These are phyloP conservation scores for Podotricha telesiphe DNA, from an alignment of 2,888 invertebrate genomes.

Conservation along the genomic window DNA sequence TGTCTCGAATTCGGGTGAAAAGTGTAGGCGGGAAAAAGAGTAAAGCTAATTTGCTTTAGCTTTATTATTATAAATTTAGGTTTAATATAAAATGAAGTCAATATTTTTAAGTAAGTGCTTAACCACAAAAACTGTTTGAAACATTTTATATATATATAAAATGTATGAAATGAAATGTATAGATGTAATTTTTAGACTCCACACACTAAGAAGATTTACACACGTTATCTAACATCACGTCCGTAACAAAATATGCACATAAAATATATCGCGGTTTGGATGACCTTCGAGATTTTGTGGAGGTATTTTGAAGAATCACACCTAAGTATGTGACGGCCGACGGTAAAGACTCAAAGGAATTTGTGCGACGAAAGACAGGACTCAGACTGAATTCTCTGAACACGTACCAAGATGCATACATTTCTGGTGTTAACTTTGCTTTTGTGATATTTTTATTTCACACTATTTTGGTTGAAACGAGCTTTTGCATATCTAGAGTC, in stretches of 20 bases:
- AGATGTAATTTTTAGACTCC: neutral
- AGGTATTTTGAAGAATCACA: conserved; percentile 15
- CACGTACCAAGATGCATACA: conserved; percentile 63
- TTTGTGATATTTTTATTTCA: conserved; percentile 42
- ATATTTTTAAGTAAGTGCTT: no score
- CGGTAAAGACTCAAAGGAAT: conserved; percentile 47
- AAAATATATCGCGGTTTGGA: conserved; percentile 21
- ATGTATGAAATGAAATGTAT: no score
- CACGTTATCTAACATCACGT: conserved; percentile 19
- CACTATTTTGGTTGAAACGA: conserved; percentile 17
- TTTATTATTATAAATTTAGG: no score
- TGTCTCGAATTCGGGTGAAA: no score
- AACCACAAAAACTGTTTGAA: neutral
- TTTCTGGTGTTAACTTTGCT: conserved; percentile 54
- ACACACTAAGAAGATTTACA: neutral
- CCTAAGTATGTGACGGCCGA: conserved; percentile 21
- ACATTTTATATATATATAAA: no score
- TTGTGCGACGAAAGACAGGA: conserved; percentile 54
- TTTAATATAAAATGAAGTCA: no score
- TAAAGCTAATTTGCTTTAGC: no score
- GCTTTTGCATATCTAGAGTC: neutral
- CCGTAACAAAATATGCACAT: conserved; percentile 13
- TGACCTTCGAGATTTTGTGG: conserved; percentile 28
- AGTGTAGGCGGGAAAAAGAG: no score
- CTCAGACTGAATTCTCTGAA: conserved; percentile 70